Conservation (phyloP, 2,888 invertebrate species). For the Lepidocyrtinus sp. region DNA sequence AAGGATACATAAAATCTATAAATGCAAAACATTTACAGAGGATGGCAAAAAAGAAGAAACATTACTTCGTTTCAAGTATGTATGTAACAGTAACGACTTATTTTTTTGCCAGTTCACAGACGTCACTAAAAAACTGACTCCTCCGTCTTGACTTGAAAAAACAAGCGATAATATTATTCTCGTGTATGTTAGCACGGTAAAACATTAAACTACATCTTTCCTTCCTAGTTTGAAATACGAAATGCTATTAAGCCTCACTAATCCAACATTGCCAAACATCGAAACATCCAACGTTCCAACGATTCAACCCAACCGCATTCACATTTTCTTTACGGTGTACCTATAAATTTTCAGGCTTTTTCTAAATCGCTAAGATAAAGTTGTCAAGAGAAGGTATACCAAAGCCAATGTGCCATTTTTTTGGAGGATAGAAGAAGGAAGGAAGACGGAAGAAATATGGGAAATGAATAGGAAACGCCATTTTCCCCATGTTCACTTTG, state of each 20-base stretch:
- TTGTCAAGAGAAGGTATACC: slow-evolving; percentile 7
- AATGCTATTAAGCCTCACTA: not conserved
- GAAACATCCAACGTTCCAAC: too few species aligned
- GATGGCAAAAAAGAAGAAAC: slow-evolving; percentile 4
- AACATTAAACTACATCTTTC: not conserved
- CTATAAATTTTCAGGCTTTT: slow-evolving; percentile 8
- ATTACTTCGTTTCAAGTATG: not conserved
- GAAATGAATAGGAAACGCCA: slow-evolving; percentile 27
- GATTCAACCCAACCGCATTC: not conserved
- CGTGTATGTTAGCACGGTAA: not conserved
- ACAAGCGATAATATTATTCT: slow-evolving; percentile 14
- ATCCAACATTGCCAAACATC: not conserved
- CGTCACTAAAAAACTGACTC: not conserved
- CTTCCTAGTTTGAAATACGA: not conserved
- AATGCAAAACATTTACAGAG: not conserved
- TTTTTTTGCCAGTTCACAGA: slow-evolving; percentile 5
- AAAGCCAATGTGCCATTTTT: slow-evolving; percentile 32
- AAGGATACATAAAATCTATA: not conserved
- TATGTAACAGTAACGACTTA: slow-evolving; percentile 21
- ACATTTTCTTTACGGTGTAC: not conserved
- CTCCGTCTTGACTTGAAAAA: not conserved
- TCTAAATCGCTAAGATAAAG: slow-evolving; percentile 15
- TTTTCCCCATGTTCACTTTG: not conserved
- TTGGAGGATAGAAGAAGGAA: slow-evolving; percentile 28
- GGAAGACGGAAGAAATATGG: slow-evolving; percentile 47